These are phyloP conservation scores for Salpingus planirostris DNA, from an alignment of 2,888 invertebrate species.

Conservation along the genomic window DNA sequence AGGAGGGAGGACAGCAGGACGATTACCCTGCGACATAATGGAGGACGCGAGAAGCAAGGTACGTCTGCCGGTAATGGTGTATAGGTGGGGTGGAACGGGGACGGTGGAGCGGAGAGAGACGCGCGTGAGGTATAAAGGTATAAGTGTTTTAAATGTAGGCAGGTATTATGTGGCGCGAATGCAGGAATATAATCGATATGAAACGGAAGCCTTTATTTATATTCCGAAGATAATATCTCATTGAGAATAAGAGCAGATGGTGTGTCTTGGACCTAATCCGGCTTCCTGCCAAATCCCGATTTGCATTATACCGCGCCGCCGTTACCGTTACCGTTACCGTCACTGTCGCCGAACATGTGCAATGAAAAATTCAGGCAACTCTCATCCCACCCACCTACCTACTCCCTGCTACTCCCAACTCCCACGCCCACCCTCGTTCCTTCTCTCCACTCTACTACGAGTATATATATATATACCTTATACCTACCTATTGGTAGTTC, in stretches of 20 bases:
- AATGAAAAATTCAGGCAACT: slow-evolving; percentile 37
- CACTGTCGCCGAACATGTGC: slow-evolving; percentile 34
- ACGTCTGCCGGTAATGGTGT: no score
- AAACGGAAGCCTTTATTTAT: slow-evolving; percentile 12
- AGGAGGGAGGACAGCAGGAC: slow-evolving; percentile 67
- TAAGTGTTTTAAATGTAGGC: no score
- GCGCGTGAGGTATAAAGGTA: no score
- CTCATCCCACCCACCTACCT: no score
- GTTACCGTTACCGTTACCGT: no score
- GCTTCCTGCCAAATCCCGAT: slow-evolving; percentile 28
- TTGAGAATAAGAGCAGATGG: slow-evolving; percentile 27
- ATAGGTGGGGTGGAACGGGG: no score
- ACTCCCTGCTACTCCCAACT: no score
- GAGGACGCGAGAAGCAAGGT: slow-evolving; percentile 66
- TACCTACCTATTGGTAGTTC: slow-evolving; percentile 34
- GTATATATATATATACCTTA: no score
- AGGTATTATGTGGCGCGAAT: no score
- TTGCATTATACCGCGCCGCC: slow-evolving; percentile 29
- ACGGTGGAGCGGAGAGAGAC: no score
- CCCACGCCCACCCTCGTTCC: no score
- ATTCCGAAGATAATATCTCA: slow-evolving; percentile 15
- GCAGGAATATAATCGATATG: slow-evolving; percentile 8
- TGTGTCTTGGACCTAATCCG: slow-evolving; percentile 31
- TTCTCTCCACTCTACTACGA: no score
- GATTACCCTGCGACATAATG: slow-evolving; percentile 67